These are phyloP conservation scores for Drosophila dives DNA, from an alignment of 2,888 invertebrate genomes.

Conservation along the genomic window DNA sequence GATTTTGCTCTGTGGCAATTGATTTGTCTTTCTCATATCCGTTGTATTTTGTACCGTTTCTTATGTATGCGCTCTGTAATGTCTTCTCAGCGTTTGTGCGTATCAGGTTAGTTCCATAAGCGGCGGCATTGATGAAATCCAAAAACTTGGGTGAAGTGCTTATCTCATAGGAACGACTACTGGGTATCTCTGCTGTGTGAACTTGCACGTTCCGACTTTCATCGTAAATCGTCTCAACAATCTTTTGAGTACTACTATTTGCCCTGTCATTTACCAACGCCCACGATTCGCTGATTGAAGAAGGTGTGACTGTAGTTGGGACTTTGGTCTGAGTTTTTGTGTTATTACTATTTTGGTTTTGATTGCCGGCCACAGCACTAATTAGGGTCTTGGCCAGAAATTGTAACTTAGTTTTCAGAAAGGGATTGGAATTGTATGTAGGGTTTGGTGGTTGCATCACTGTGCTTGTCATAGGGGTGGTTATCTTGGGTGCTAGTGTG, in stretches of 20 bases:
- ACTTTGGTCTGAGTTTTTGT: constrained; percentile 21
- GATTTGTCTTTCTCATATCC: constrained; percentile 7
- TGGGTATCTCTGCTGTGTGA: constrained; percentile 66
- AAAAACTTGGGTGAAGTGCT: constrained; percentile 64
- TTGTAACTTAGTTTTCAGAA: constrained; percentile 66
- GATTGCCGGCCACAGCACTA: constrained; percentile 52
- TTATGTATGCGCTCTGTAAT: constrained; percentile 11
- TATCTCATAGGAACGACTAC: constrained; percentile 52
- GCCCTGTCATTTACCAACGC: constrained; percentile 51
- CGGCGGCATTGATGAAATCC: constrained; percentile 67
- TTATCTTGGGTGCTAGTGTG: constrained; percentile 61
- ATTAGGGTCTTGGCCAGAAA: constrained; percentile 60
- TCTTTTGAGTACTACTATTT: constrained; percentile 36
- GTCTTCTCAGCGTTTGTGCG: constrained; percentile 61
- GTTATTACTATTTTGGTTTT: constrained; percentile 31
- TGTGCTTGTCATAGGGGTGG: constrained; percentile 31
- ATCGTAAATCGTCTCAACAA: constrained; percentile 74
- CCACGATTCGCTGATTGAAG: constrained; percentile 29
- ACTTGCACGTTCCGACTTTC: constrained; percentile 78
- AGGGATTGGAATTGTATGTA: constrained; percentile 67
- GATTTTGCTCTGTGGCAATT: constrained; percentile 36
- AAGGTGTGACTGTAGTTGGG: constrained; percentile 21
- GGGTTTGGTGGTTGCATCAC: constrained; percentile 25
- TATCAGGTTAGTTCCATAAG: constrained; percentile 65
- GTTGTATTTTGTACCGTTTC: constrained; percentile 10